Base-by-base conservation (phyloP, 2,113 vertebrate species). In the Thomomys bottae region DNA sequence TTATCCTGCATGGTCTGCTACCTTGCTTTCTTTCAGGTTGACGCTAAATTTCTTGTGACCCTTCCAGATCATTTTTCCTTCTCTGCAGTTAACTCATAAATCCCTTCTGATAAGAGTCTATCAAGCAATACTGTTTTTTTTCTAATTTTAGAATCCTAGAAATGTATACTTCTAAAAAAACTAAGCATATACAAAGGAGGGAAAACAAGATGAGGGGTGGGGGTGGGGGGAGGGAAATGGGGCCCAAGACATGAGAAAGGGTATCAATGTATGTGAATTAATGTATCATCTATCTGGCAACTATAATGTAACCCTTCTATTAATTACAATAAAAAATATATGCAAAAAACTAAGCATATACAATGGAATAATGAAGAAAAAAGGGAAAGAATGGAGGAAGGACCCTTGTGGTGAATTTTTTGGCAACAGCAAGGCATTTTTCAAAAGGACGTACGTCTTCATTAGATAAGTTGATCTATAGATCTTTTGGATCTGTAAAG, bases 401-500 rank as follows among this genome's bases (percentile, higher is more conserved):
- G 26, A 49, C 20, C 4, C 26, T 18, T n/a, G 54, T 5, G 77
- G 7, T 82, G 40, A 36, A 70, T 26, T 66, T 57, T 66, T 32
- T 24, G 23, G 36, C 42, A 89, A 49, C n/a, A 68, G 42, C 17
- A 49, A 54, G 54, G 6, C 23, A 68, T 72, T 93, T 72, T 90
- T 40, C 76, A 57, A 40, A 10, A 80, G n/a, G 4, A 9, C 23
- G 3, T 68, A 42, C 45, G 17, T 42, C 2, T 89, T 93, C 34
- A 40, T 72, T 61, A 45, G 38, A 66, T 45, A 67, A 68, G 30
- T 64, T 82, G 78, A 80, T 76, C 11, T 9, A 71, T 75, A 45
- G 54, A 83, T 20, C 66, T 71, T 82, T 90, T 26, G 38, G n/a
- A 72, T 59, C 18, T 66, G 32, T 88, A 95, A 94, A 71, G 21